A percentile compares a stretch with the other conserved stretches of the same genome.
Evolutionary conservation across 2,888 invertebrate genomes (phyloP).

Genomic region (Eledona agricola): DNA sequence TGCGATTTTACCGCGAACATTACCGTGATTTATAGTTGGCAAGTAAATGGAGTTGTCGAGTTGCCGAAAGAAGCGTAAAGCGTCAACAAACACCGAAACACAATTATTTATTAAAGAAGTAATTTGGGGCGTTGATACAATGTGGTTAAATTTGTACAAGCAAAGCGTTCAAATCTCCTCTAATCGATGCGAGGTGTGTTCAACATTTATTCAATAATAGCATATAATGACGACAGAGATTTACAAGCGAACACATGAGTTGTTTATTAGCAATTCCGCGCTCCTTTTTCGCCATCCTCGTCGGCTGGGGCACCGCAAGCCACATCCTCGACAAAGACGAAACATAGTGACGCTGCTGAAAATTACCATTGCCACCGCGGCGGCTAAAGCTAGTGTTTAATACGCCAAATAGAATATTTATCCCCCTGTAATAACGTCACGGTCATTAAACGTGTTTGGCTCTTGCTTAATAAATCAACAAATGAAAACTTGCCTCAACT

Average conservation of each 20-base stretch:
- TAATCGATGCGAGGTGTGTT: too few relatives aligned
- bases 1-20: too few relatives aligned
- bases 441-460: slow-evolving; percentile 31
- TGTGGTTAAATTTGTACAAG: too few relatives aligned
- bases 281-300: slow-evolving; percentile 9
- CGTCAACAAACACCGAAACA: too few relatives aligned
- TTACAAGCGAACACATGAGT: slow-evolving; percentile 26
- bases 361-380: slow-evolving; percentile 1
- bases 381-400: slow-evolving; percentile 27
- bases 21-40: too few relatives aligned
- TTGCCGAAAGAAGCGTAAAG: too few relatives aligned
- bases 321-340: too few relatives aligned
- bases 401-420: slow-evolving; percentile 31
- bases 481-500: slow-evolving; percentile 27
- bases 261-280: slow-evolving; percentile 26
- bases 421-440: slow-evolving; percentile 30
- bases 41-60: too few relatives aligned
- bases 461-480: slow-evolving; percentile 29
- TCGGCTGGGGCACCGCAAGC: too few relatives aligned
- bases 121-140: too few relatives aligned
- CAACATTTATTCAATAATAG: slow-evolving; percentile 22
- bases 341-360: slow-evolving; percentile 8
- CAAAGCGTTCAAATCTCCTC: too few relatives aligned
- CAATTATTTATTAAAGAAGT: too few relatives aligned
- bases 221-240: slow-evolving; percentile 15